These are phyloP conservation scores for Neoscelio sp. DNA, from an alignment of 2,888 invertebrate genomes.

Conservation along the genomic window DNA sequence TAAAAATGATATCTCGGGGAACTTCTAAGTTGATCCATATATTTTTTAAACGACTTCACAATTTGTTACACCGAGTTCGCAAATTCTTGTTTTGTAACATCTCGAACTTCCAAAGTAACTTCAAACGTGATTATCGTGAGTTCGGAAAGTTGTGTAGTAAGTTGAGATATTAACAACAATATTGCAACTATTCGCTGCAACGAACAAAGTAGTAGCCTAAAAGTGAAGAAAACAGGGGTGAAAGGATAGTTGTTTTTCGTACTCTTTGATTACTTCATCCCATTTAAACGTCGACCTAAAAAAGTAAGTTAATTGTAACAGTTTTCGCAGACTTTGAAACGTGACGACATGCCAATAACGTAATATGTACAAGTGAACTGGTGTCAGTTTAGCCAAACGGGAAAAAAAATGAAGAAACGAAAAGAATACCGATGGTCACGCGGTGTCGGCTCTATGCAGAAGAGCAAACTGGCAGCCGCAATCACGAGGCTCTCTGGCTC, in stretches of 20 bases:
- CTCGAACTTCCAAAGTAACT: conserved; percentile 12
- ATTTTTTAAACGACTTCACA: too few relatives aligned
- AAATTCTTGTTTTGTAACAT: conserved; percentile 8
- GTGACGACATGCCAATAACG: conserved; percentile 56
- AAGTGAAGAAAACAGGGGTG: too few relatives aligned
- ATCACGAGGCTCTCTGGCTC: conserved; percentile 90
- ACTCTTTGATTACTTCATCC: too few relatives aligned
- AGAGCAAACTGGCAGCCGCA: conserved; percentile 96
- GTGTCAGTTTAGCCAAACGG: conserved; percentile 54
- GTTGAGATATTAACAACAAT: conserved; percentile 18
- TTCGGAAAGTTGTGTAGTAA: conserved; percentile 7
- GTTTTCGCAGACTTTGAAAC: neutral
- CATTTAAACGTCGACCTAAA: too few relatives aligned
- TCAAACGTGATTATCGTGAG: neutral
- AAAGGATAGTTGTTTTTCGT: too few relatives aligned
- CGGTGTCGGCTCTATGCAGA: conserved; percentile 92
- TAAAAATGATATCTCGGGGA: too few relatives aligned
- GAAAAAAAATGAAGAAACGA: conserved; percentile 42
- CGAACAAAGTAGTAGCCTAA: neutral
- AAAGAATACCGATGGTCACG: conserved; percentile 82
- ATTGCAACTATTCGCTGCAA: neutral
- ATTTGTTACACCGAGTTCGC: too few relatives aligned
- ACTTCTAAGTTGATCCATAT: neutral
- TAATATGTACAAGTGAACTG: conserved; percentile 48
- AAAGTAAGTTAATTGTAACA: too few relatives aligned